Evolutionary conservation across 2,113 vertebrate species (phyloP), one percentile per base, ranked within the genome.

Genomic region (Vidua macroura): DNA sequence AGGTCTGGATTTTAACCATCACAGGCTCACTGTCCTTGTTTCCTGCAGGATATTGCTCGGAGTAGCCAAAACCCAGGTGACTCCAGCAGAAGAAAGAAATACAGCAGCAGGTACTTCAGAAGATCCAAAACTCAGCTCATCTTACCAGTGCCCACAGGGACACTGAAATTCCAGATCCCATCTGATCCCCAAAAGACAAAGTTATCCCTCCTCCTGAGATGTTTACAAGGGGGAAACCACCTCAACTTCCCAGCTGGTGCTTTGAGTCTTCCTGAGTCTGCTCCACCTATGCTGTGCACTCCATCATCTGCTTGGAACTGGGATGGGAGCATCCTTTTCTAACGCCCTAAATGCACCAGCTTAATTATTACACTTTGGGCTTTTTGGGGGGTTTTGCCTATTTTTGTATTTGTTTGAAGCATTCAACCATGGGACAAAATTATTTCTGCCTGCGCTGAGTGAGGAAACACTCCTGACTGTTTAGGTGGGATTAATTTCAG

Each of bases 401-500:
- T 35, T 55, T 84, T 52, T 0, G 0, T 83, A 12, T 62, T 55
- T 44, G 8, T 41, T 60, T 83, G 55, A 92, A 93, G 22, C n/a
- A 24, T 76, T 51, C 72, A 44, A 4, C 35, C 46, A 49, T 0
- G 0, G 33, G 75, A 90, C 1, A 0, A 48, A 90, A 83, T 0
- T 0, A 74, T 51, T 83, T 83, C 35, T 88, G 59, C 48, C 68
- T 70, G 63, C 15, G 21, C 13, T 14, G 33, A 73, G 4, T 74
- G 43, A 72, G 30, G 39, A 88, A 88, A 86, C 5, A 8, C 5
- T 67, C 8, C 27, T 74, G 60, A 85, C 51, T 69, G 44, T 68
- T 96, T 68, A 94, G 76, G 60, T 64, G 79, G 93, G 73, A 94
- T 88, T 83, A 28, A 97, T 86, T 90, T 81, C 85, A 93, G 60